These are phyloP conservation scores for Centrocercus urophasianus DNA, from an alignment of 2,113 vertebrate genomes.

Conservation along the genomic window DNA sequence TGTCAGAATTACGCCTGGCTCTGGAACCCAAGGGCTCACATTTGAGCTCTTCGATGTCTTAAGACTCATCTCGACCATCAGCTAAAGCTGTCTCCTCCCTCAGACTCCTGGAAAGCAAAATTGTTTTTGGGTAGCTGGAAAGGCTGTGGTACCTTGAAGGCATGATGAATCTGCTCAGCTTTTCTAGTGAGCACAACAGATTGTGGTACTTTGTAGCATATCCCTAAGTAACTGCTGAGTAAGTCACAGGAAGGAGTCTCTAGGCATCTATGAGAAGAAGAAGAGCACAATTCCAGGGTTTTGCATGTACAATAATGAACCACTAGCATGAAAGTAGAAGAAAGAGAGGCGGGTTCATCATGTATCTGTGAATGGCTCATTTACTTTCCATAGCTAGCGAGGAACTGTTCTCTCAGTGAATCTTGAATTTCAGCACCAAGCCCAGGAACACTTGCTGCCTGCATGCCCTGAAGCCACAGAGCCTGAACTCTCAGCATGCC, in stretches of 20 bases:
- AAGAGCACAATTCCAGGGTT: not conserved
- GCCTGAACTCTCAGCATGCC: not conserved
- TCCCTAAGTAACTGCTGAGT: not conserved
- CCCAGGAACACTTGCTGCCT: not conserved
- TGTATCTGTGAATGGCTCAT: constrained; percentile 25
- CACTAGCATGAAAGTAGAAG: not conserved
- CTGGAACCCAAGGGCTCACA: not conserved
- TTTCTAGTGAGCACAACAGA: not conserved
- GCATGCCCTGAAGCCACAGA: not conserved
- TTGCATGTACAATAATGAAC: not conserved
- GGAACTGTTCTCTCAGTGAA: not conserved
- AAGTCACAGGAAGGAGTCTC: rapidly evolving
- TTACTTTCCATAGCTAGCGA: not conserved
- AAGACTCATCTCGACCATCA: not conserved
- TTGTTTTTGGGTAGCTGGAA: not conserved
- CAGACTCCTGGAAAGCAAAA: not conserved
- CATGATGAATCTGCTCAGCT: not conserved
- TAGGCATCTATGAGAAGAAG: not conserved
- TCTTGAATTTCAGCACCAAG: not conserved
- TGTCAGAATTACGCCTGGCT: not conserved
- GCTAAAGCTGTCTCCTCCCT: not conserved
- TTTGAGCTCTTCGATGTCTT: not conserved
- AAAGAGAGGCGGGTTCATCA: not conserved
- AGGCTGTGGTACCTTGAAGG: not conserved
- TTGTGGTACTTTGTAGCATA: not conserved